phyloP scores from a whole-genome alignment of 1,140 invertebrate genomes.

The Macrotrachela quadricornifera region DNA sequence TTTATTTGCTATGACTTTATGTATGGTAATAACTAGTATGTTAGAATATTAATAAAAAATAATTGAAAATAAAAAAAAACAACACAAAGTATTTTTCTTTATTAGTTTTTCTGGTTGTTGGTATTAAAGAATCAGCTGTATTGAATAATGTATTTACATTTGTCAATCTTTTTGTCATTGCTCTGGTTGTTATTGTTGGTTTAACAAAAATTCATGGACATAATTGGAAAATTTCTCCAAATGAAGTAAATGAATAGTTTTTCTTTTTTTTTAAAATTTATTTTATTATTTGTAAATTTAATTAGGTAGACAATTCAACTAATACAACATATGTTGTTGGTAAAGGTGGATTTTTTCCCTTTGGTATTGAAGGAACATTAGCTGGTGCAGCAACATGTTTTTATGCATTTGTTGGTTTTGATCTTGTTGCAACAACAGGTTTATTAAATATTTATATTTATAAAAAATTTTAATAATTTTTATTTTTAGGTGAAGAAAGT shows the following conservation, averaged over 20 bases:
- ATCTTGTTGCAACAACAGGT: constrained; percentile 5
- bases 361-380: constrained; percentile 4
- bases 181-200: constrained; percentile 28
- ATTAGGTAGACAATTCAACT: not conserved
- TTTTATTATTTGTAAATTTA: too few relatives aligned
- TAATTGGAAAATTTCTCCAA: constrained; percentile 28
- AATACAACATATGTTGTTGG: not conserved
- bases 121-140: constrained; percentile 64
- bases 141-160: constrained; percentile 73
- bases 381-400: constrained; percentile 6
- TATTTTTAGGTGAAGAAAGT: constrained; percentile 11
- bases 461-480: not conserved
- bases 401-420: constrained; percentile 8
- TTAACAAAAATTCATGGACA: constrained; percentile 25
- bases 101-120: constrained; percentile 44
- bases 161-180: constrained; percentile 61
- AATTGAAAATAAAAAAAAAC: too few relatives aligned
- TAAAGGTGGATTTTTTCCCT: constrained; percentile 4
- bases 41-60: not conserved
- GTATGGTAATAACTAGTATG: constrained; percentile 12
- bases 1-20: constrained; percentile 26
- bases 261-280: too few relatives aligned
- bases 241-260: not conserved
- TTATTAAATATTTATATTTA: not conserved
- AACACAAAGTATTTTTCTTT: constrained; percentile 12